Conservation (phyloP, 1,140 invertebrate species). For the Pogonus chalceus region DNA sequence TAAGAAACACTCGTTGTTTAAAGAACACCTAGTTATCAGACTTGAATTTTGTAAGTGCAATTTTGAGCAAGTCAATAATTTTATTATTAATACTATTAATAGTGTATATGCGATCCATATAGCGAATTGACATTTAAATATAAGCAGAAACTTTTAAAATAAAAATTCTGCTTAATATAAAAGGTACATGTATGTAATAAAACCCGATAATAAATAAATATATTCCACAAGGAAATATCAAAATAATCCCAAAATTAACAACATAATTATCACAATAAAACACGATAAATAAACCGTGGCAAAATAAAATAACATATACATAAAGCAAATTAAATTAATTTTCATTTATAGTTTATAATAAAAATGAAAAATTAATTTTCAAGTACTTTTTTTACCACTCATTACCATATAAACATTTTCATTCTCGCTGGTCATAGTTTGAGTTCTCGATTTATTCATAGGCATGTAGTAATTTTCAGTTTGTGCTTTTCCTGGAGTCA, state of each 20-base stretch:
- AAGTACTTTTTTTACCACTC: conserved; percentile 20
- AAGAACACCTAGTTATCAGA: no score
- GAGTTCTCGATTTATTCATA: conserved; percentile 22
- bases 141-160: no score
- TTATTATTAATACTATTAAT: no score
- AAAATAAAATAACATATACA: background rate
- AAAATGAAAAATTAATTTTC: background rate
- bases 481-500: conserved; percentile 22
- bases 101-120: no score
- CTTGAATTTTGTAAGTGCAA: no score
- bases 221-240: background rate
- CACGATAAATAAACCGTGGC: background rate
- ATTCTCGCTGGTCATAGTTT: conserved; percentile 20
- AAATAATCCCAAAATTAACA: background rate
- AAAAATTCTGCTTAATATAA: no score
- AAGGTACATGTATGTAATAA: no score
- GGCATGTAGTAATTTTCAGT: conserved; percentile 26
- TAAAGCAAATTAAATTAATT: no score
- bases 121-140: no score
- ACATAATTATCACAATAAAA: conserved; percentile 3
- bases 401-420: conserved; percentile 27
- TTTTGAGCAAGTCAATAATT: no score
- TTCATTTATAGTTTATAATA: no score
- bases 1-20: no score
- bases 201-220: background rate